These are phyloP conservation scores for Phyllotis vaccarum DNA, from an alignment of 2,797 vertebrate species.

Conservation along the genomic window DNA sequence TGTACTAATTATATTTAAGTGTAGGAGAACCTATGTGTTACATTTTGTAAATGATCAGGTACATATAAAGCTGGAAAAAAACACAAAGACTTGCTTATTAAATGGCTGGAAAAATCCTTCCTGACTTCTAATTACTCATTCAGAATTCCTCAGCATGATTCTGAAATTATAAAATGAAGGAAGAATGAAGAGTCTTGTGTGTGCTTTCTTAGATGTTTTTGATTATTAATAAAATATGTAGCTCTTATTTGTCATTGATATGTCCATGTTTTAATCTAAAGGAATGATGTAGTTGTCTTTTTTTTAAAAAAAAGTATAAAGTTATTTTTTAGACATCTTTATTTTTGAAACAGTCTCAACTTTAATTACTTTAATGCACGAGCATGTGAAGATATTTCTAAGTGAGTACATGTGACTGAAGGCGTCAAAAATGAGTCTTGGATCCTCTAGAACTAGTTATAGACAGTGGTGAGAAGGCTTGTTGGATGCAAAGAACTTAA, in stretches of 20 bases:
- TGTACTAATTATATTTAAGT: not conserved
- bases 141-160: not conserved
- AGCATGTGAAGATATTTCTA: too few species aligned
- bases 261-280: not conserved
- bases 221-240: not conserved
- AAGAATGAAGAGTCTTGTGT: not conserved
- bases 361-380: not conserved
- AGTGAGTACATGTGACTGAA: not conserved
- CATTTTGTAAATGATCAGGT: not conserved
- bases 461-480: too few species aligned
- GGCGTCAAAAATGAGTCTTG: not conserved
- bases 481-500: not conserved
- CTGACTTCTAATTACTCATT: not conserved
- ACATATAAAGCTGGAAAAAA: not conserved
- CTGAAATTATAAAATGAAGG: not conserved
- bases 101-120: not conserved
- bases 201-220: not conserved
- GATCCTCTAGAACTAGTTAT: too few species aligned
- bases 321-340: not conserved
- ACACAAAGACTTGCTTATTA: not conserved
- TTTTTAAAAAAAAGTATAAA: not conserved
- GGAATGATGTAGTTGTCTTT: not conserved
- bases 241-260: not conserved
- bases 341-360: not conserved
- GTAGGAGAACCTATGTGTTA: not conserved